Conservation (phyloP, 2,888 invertebrate genomes). For the Sminthurinus aureus region DNA sequence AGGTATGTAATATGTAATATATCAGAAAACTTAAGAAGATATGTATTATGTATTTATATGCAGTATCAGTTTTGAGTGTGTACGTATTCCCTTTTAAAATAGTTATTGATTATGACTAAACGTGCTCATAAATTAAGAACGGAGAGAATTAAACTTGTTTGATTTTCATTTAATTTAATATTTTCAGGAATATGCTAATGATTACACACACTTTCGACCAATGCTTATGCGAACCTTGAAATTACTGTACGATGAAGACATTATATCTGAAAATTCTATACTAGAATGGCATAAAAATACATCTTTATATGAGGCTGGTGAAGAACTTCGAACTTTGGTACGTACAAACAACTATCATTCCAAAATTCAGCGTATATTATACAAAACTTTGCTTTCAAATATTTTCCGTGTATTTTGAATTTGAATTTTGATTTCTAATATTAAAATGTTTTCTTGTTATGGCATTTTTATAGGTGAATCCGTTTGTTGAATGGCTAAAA, state of each 20-base stretch:
- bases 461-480: too few species aligned
- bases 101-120: not conserved
- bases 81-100: not conserved
- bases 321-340: constrained; percentile 60
- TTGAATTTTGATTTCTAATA: too few species aligned
- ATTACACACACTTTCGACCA: constrained; percentile 53
- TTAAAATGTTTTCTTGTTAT: too few species aligned
- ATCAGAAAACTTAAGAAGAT: too few species aligned
- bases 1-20: constrained; percentile 72
- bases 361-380: too few species aligned
- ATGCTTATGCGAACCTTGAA: constrained; percentile 69
- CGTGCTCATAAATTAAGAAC: too few species aligned
- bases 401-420: not conserved
- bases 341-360: not conserved
- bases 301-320: constrained; percentile 54
- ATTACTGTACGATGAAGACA: constrained; percentile 83
- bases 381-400: not conserved
- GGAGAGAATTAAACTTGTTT: not conserved
- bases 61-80: not conserved
- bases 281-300: constrained; percentile 73
- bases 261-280: constrained; percentile 82
- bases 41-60: too few species aligned
- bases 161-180: constrained; percentile 57
- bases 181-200: constrained; percentile 62
- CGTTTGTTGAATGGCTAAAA: too few species aligned